Evolutionary conservation across 2,888 invertebrate genomes (phyloP).

Genomic region (Hydrotaea diabolus): DNA sequence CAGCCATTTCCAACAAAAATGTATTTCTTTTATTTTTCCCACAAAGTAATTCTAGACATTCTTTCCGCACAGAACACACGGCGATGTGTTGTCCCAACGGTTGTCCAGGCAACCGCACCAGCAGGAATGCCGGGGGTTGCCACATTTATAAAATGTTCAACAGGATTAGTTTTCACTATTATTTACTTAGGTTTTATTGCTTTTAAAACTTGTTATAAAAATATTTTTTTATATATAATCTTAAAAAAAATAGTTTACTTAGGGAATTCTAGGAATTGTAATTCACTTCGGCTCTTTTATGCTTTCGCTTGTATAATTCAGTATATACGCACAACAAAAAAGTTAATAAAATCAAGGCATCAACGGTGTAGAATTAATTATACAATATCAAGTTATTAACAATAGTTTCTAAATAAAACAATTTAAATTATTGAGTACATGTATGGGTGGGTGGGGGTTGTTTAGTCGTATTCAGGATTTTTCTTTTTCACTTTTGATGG

Average conservation of each 20-base stretch:
- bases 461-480: slow-evolving; percentile 18
- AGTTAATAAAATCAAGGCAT: slow-evolving; percentile 2
- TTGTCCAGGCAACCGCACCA: not conserved
- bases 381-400: not conserved
- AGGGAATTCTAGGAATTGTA: not conserved
- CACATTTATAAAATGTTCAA: not conserved
- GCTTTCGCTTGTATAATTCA: not conserved
- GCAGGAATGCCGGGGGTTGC: not conserved
- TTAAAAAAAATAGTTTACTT: not conserved
- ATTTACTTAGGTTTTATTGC: not conserved
- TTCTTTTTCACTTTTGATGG: slow-evolving; percentile 57
- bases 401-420: not conserved
- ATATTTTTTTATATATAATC: not conserved
- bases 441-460: no score
- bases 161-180: not conserved
- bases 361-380: not conserved
- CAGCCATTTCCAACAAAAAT: slow-evolving; percentile 73
- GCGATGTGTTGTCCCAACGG: not conserved
- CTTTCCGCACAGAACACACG: not conserved
- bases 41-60: not conserved
- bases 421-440: slow-evolving; percentile 2
- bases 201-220: not conserved
- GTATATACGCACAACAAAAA: not conserved
- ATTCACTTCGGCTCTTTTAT: not conserved
- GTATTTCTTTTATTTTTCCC: not conserved